Base-by-base conservation (phyloP, 2,797 vertebrate genomes). In the Gephyroberyx darwinii region DNA sequence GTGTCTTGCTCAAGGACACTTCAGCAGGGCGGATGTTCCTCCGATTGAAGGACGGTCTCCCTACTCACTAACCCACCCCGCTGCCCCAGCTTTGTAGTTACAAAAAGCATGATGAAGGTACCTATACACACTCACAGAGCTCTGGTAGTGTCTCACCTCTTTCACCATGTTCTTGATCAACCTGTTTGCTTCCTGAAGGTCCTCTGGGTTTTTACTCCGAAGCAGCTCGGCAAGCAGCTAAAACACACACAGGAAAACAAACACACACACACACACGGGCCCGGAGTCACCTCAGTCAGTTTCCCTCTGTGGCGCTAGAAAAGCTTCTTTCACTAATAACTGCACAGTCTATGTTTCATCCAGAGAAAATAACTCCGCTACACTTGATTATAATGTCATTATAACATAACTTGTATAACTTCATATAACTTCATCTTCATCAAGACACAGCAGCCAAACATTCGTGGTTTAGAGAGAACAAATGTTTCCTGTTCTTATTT, bases 161-260 rank as follows among this genome's bases (percentile, higher is more conserved):
- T 99, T 99, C 84, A 99, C 98, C 98, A 99, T 99, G 88, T 96
- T 97, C 92, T 99, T 99, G 87, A 99, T 99, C 54, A 99, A 92
- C 81, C 96, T 95, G 90, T 99, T 99, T 61, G 97, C 98, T 84
- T 98, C 97, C 71, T 97, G 97, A 0, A 99, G 94, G 77, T 99
- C 98, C 73, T 98, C 97, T 39, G 97, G 97, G 79, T 99, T 99
- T 93, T 98, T 99, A 91, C 98, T 99, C 74, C 96, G 96, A 45
- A 99, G 92, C 56, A 99, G 93, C 86, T 96, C 96, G 71, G 97
- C 96, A 77, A 99, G 93, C 67, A 98, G 90, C 97, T 99, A 78
- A 92, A 30, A 82, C 20, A 78, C 37, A 77, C 5, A 78, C 1
- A 77, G 12, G 61, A 52, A 74, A n/a, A 71, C 0, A 65, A 45